Conservation (phyloP, 1,140 invertebrate species). For the Formica selysi region DNA sequence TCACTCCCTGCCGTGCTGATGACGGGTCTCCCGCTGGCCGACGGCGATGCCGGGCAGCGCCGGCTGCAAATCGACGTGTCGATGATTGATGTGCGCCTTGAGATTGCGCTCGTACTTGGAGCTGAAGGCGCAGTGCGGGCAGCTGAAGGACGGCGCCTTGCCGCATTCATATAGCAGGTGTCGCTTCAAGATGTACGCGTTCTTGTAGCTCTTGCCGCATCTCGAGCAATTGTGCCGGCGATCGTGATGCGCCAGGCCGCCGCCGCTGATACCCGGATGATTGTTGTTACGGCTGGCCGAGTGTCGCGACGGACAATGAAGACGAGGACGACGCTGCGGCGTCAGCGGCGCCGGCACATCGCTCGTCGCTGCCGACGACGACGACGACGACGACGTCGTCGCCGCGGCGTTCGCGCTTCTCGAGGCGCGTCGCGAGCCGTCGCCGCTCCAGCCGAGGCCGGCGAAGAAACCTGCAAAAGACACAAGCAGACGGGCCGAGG, state of each 20-base stretch:
- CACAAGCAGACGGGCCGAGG: slow-evolving; percentile 65
- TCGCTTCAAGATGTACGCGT: slow-evolving; percentile 85
- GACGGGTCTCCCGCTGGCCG: slow-evolving; percentile 73
- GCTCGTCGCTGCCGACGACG: slow-evolving; percentile 31
- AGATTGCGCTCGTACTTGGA: slow-evolving; percentile 86
- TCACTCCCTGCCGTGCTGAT: slow-evolving; percentile 48
- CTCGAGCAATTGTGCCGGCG: slow-evolving; percentile 84
- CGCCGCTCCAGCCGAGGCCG: slow-evolving; percentile 81
- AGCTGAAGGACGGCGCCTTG: slow-evolving; percentile 87
- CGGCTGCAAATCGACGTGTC: slow-evolving; percentile 80
- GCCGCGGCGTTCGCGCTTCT: slow-evolving; percentile 72
- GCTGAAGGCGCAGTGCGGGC: slow-evolving; percentile 86
- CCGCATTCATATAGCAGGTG: slow-evolving; percentile 87
- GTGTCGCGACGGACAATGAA: slow-evolving; percentile 82
- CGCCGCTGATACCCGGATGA: slow-evolving; percentile 72
- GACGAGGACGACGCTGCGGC: slow-evolving; percentile 82
- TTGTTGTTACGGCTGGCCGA: slow-evolving; percentile 79
- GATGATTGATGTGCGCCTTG: slow-evolving; percentile 86
- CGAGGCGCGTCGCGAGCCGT: slow-evolving; percentile 58
- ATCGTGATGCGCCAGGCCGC: slow-evolving; percentile 73
- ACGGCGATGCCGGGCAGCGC: slow-evolving; percentile 65
- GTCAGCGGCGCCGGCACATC: slow-evolving; percentile 81
- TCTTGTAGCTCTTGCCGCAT: slow-evolving; percentile 86
- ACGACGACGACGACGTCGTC: slow-evolving; percentile 76
- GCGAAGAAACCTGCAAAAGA: slow-evolving; percentile 83